Evolutionary conservation across 2,797 vertebrate species (phyloP).

Genomic region (Pygocentrus nattereri): DNA sequence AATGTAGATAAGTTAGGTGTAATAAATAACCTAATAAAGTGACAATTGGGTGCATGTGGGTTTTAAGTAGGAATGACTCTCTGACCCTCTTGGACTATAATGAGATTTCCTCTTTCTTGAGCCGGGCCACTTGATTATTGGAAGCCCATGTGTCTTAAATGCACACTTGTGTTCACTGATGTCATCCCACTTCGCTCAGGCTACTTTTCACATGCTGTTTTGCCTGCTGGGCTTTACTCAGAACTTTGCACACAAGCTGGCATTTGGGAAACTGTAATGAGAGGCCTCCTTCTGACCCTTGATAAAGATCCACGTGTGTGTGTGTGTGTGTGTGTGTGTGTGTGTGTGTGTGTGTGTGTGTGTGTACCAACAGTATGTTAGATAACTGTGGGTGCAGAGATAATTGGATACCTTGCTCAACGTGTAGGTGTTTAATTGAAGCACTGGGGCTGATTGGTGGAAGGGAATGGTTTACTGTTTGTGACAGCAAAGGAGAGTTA

Average conservation of each 20-base stretch:
- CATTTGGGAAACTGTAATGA: neutral
- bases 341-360: neutral
- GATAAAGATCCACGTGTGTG: constrained; percentile 2
- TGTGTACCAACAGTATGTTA: constrained; percentile 9
- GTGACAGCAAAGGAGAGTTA: neutral
- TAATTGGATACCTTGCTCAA: neutral
- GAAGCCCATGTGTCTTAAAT: constrained; percentile 23
- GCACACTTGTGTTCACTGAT: constrained; percentile 41
- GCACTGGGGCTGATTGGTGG: neutral
- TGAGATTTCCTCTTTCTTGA: constrained; percentile 54
- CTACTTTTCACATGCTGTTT: constrained; percentile 1
- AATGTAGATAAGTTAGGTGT: too few species aligned
- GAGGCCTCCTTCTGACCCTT: neutral
- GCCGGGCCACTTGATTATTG: constrained; percentile 12
- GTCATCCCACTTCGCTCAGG: constrained; percentile 11
- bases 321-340: constrained; percentile 11
- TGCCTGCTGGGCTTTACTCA: constrained; percentile 14
- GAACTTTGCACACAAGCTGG: constrained; percentile 4
- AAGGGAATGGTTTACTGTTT: neutral
- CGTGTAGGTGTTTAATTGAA: neutral
- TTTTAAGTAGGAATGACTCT: neutral
- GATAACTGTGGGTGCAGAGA: neutral
- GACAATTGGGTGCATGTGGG: neutral
- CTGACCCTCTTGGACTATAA: constrained; percentile 39
- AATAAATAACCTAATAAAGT: neutral